phyloP scores from a whole-genome alignment of 2,113 vertebrate genomes.

The Lipophrys pholis region DNA sequence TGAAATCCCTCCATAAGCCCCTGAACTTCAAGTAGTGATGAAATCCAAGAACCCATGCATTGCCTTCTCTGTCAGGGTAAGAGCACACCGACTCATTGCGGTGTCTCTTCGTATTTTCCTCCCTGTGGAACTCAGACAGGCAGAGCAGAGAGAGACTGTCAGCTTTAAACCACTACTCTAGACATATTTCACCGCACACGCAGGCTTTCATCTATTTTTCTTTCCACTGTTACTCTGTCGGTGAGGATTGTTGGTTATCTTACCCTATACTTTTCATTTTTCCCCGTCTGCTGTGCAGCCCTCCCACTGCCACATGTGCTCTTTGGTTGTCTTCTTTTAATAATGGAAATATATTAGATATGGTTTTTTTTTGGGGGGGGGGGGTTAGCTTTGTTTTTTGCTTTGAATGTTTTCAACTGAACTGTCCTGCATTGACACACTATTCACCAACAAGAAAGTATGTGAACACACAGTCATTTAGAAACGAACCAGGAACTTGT shows the following conservation, averaged over 20 bases:
- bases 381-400: not conserved
- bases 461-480: too few relatives aligned
- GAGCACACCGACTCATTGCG: not conserved
- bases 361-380: not conserved
- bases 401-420: not conserved
- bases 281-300: not conserved
- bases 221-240: conserved; percentile 21
- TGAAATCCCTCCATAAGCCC: not conserved
- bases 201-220: conserved; percentile 16
- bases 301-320: not conserved
- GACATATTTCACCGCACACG: conserved; percentile 5
- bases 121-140: conserved; percentile 16
- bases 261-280: conserved; percentile 16
- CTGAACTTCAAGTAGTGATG: not conserved
- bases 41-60: not conserved
- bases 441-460: too few relatives aligned
- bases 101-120: not conserved
- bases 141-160: not conserved
- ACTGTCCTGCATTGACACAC: not conserved
- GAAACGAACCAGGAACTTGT: too few relatives aligned
- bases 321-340: conserved; percentile 1
- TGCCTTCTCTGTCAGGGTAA: conserved; percentile 8
- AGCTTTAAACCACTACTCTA: conserved; percentile 15
- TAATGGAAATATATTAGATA: not conserved
- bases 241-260: conserved; percentile 8